phyloP scores from a whole-genome alignment of 2,888 invertebrate species.

The Xylota sylvarum region DNA sequence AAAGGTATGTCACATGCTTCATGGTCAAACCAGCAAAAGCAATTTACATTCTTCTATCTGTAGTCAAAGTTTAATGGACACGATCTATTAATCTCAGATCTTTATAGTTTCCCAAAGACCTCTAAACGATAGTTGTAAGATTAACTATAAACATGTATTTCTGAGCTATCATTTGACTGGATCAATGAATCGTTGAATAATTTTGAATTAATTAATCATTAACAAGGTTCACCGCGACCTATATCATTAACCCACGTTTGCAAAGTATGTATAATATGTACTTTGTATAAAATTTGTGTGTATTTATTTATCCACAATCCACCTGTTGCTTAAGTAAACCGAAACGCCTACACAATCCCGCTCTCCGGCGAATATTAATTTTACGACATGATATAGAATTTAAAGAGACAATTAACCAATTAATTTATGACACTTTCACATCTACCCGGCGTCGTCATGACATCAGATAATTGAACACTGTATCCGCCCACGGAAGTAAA shows the following conservation, averaged over 20 bases:
- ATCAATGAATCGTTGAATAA: slow-evolving; percentile 3
- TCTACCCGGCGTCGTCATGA: background rate
- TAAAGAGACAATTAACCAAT: slow-evolving; percentile 56
- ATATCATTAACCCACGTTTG: too few species aligned
- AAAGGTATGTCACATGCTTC: background rate
- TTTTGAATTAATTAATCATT: background rate
- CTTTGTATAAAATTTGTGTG: background rate
- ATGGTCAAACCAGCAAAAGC: background rate
- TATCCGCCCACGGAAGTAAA: slow-evolving; percentile 4
- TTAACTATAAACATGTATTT: background rate
- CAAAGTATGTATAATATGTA: background rate
- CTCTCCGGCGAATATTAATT: background rate
- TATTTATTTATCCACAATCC: background rate
- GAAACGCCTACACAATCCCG: background rate
- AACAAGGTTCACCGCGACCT: background rate
- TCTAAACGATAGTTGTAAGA: background rate
- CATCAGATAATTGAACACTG: slow-evolving; percentile 26
- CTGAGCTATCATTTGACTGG: background rate
- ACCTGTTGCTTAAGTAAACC: background rate
- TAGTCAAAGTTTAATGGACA: background rate
- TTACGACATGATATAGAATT: slow-evolving; percentile 9
- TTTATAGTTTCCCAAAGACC: background rate
- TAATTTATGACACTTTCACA: slow-evolving; percentile 39
- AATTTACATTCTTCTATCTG: too few species aligned
- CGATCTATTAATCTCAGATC: background rate